Conservation (phyloP, 2,113 vertebrate genomes). For the Pseudopodoces humilis region DNA sequence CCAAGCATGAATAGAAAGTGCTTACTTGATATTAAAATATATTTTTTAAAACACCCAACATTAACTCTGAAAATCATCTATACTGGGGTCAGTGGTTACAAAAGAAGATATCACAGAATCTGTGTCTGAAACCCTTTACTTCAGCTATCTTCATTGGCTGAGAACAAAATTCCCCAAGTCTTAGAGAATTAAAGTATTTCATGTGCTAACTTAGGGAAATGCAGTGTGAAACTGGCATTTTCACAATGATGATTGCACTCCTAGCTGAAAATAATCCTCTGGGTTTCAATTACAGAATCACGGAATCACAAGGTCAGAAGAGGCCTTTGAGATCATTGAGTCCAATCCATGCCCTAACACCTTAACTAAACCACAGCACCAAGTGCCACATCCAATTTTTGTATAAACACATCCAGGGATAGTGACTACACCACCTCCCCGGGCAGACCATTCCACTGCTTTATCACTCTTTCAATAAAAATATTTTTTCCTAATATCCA, state of each 20-base stretch:
- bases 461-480: not conserved
- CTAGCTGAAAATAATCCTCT: not conserved
- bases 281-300: not conserved
- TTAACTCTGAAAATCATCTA: not conserved
- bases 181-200: not conserved
- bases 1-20: not conserved
- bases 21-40: not conserved
- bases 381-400: not conserved
- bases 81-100: not conserved
- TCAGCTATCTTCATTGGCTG: not conserved
- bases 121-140: not conserved
- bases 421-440: not conserved
- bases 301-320: not conserved
- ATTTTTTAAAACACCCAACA: not conserved
- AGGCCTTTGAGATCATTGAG: accelerated
- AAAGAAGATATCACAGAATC: not conserved
- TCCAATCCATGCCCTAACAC: not conserved
- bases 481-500: not conserved
- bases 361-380: not conserved
- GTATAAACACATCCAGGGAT: too few relatives aligned
- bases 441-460: not conserved
- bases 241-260: not conserved
- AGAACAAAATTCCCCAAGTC: not conserved
- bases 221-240: not conserved
- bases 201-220: not conserved